These are phyloP conservation scores for Aphrophora alni DNA, from an alignment of 2,888 invertebrate genomes.

Conservation along the genomic window DNA sequence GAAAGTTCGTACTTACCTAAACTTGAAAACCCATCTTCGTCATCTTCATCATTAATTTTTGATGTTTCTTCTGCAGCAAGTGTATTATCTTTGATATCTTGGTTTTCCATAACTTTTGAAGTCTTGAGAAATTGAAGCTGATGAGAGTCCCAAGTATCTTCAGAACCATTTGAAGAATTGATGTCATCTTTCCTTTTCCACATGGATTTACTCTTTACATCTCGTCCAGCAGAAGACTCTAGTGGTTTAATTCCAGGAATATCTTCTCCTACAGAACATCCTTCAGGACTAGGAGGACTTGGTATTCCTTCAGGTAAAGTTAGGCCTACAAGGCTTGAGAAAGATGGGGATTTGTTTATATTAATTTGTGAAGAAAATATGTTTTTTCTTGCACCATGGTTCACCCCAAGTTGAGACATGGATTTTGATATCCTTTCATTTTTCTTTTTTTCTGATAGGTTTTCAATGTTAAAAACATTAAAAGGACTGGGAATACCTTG, in stretches of 20 bases:
- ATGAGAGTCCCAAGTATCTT: slow-evolving; percentile 51
- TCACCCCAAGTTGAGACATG: not conserved
- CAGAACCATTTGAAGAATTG: slow-evolving; percentile 40
- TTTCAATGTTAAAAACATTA: slow-evolving; percentile 36
- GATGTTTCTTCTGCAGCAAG: slow-evolving; percentile 43
- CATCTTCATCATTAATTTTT: slow-evolving; percentile 48
- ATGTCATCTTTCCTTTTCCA: slow-evolving; percentile 27
- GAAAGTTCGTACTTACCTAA: slow-evolving; percentile 34
- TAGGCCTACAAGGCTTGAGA: slow-evolving; percentile 26
- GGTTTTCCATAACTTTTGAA: slow-evolving; percentile 37
- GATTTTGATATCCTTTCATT: slow-evolving; percentile 27
- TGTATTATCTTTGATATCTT: not conserved
- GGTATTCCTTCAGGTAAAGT: slow-evolving; percentile 52
- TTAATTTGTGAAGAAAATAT: slow-evolving; percentile 61
- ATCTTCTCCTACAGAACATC: slow-evolving; percentile 21
- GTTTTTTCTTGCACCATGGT: slow-evolving; percentile 57
- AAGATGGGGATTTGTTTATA: slow-evolving; percentile 51
- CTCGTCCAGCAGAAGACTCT: not conserved
- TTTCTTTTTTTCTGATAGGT: slow-evolving; percentile 14
- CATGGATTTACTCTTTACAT: not conserved
- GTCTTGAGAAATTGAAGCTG: slow-evolving; percentile 47
- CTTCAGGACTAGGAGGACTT: slow-evolving; percentile 61
- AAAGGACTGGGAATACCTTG: slow-evolving; percentile 57
- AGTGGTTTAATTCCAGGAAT: slow-evolving; percentile 37
- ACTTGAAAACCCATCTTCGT: slow-evolving; percentile 44